Base-by-base conservation (phyloP, 2,797 vertebrate species). In the Artibeus lituratus region DNA sequence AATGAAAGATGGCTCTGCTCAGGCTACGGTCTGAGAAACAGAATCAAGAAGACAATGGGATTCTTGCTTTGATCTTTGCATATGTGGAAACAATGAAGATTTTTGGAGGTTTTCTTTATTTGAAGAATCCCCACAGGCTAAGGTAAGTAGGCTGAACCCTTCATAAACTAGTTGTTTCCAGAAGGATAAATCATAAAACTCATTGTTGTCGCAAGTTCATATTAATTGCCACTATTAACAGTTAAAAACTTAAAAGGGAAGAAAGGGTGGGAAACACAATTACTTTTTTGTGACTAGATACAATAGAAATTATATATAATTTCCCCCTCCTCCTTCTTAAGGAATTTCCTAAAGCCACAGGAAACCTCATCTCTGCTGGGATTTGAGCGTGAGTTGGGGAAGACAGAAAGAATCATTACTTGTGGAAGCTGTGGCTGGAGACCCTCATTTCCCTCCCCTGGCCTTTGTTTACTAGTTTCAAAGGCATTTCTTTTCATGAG, bases 391-490 rank as follows among this genome's bases (percentile, higher is more conserved):
- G 77, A 26, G 16, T 39, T 69, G n/a, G 55, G 15, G 39, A 87
- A 44, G 72, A 39, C 57, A 90, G 51, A 65, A 78, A 49, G 19
- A 80, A 91, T 81, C 35, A 90, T 78, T 72, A 35, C 42, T 55
- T 83, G 35, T 86, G 83, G 92, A 88, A 89, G 62, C 21, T 39
- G 69, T 59, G 51, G 42, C 39, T 88, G 7, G 65, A 96, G 94
- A 96, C 95, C 93, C 78, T 96, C 65, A 44, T 49, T 97, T 98
- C 97, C 57, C 21, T 77, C 51, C 65, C 67, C 73, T 97, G 96
- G 96, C 76, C 94, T 92, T 95, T 84, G 69, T 91, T 97, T 96
- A 97, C 87, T 90, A 39, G 92, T 98, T 98, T 97, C 97, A 98
- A 98, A 98, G 97, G 55, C 96, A 94, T 98, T 98, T 94, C 74